Base-by-base conservation (phyloP, 2,888 invertebrate genomes). In the Drosophila sordidapex region DNA sequence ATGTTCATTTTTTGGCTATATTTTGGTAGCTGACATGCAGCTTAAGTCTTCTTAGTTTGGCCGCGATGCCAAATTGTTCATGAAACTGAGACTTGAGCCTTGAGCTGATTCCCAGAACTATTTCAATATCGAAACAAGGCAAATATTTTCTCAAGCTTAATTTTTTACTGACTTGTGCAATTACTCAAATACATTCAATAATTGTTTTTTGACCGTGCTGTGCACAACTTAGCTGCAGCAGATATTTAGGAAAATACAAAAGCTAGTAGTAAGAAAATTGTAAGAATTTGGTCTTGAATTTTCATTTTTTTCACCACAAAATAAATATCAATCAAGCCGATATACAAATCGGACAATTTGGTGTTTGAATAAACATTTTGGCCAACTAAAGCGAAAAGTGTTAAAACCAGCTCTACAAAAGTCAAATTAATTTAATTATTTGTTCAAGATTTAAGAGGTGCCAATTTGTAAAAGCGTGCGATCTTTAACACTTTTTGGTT, bases 21-120 rank as follows among this genome's bases (percentile, higher is more conserved):
- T 57, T 63, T 33, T 70, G 33, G 51, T 46, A 51, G 31, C 62
- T 35, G 62, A 25, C 43, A 53, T 8, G 38, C 66, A 62, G 54
- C 46, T 38, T 33, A 15, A 48, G 21, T 21, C 21, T 43, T 43
- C 7, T 21, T 40, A 46, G 36, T 67, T 27, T 54, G 58, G 49
- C 63, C 46, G 43, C 38, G 33, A 29, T 36, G 6, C 2, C n/a
- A 25, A 48, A 54, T 48, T 54, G 33, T 58, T 40, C 4, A 25
- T 35, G n/a, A 2, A 25, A 29, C 25, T n/a, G 21, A 38, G 15
- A 27, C 38, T 36, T 36, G 18, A 38, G 21, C n/a, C 27, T 15
- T 10, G 38, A 0, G 31, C 25, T 46, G 66, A 53, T 31, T 53
- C 15, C 15, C 1, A 11, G 7, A 53, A 33, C 49, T 49, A 27